Percentiles rank a stretch among this genome's conserved stretches.
phyloP scores from a whole-genome alignment of 2,888 invertebrate species.

The Lampropteryx suffumata region DNA sequence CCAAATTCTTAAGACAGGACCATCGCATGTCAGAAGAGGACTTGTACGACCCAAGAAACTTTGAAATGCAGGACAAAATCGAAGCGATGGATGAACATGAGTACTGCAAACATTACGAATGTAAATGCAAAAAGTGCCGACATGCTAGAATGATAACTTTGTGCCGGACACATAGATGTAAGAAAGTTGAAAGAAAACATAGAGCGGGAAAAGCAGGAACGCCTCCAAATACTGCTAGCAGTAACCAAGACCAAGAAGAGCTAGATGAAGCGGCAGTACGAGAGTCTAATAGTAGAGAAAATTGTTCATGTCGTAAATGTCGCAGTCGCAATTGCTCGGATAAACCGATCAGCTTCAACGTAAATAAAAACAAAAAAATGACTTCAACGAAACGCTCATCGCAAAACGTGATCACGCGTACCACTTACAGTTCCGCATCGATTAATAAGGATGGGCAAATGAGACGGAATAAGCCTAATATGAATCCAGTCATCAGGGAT shows the following conservation, averaged over 20 bases:
- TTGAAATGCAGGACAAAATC: conserved; percentile 29
- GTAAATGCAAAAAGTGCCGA: conserved; percentile 48
- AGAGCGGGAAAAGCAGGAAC: conserved; percentile 34
- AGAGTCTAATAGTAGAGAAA: conserved; percentile 26
- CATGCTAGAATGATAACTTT: conserved; percentile 32
- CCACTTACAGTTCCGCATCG: conserved; percentile 25
- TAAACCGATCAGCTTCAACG: conserved; percentile 23
- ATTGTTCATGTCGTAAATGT: conserved; percentile 39
- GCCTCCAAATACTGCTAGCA: conserved; percentile 57
- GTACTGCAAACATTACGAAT: conserved; percentile 38
- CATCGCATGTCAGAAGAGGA: conserved; percentile 43
- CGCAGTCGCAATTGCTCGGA: conserved; percentile 18
- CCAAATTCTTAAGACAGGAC: conserved; percentile 54
- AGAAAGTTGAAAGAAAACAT: conserved; percentile 28
- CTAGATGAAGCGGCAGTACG: conserved; percentile 20
- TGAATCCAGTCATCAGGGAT: conserved; percentile 64
- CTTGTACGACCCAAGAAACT: conserved; percentile 38
- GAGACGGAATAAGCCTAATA: conserved; percentile 29
- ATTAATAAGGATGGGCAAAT: conserved; percentile 33
- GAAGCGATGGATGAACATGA: conserved; percentile 32
- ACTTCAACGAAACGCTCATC: conserved; percentile 30
- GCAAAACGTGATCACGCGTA: conserved; percentile 27
- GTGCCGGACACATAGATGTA: conserved; percentile 23
- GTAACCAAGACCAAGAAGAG: conserved; percentile 27
- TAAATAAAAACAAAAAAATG: conserved; percentile 35